Percentiles rank a stretch among this genome's conserved stretches.
These are phyloP conservation scores for Spea bombifrons DNA, from an alignment of 2,113 vertebrate species.

Conservation along the genomic window DNA sequence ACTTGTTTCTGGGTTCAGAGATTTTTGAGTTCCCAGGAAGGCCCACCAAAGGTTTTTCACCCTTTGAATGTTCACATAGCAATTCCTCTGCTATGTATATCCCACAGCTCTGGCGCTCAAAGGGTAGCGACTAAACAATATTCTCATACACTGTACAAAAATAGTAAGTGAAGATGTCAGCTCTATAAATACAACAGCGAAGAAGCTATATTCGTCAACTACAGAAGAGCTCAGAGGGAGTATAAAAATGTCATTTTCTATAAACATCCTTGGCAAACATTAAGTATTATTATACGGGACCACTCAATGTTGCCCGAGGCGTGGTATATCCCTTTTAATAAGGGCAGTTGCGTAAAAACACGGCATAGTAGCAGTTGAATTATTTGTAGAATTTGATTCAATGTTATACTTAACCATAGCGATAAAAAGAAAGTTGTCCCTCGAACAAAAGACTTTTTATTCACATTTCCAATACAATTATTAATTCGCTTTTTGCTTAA, in stretches of 20 bases:
- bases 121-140: constrained; percentile 13
- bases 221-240: constrained; percentile 30
- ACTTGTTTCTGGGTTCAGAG: no score
- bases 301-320: constrained; percentile 37
- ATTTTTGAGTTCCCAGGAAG: no score
- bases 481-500: no score
- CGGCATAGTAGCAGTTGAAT: constrained; percentile 25
- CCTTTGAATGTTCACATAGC: no score
- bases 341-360: constrained; percentile 30
- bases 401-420: neutral
- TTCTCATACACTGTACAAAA: constrained; percentile 26
- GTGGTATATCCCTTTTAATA: constrained; percentile 42
- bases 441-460: no score
- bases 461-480: neutral
- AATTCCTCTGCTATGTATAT: no score
- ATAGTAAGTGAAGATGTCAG: constrained; percentile 27
- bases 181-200: constrained; percentile 34
- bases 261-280: constrained; percentile 39
- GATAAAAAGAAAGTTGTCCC: constrained; percentile 26
- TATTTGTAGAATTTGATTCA: constrained; percentile 20
- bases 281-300: constrained; percentile 36
- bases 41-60: no score
- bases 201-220: constrained; percentile 27
- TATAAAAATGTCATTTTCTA: constrained; percentile 37
- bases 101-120: neutral